A percentile compares a stretch with the other conserved stretches of the same genome.
phyloP scores from a whole-genome alignment of 2,888 invertebrate species.

The Hetaerina titia region DNA sequence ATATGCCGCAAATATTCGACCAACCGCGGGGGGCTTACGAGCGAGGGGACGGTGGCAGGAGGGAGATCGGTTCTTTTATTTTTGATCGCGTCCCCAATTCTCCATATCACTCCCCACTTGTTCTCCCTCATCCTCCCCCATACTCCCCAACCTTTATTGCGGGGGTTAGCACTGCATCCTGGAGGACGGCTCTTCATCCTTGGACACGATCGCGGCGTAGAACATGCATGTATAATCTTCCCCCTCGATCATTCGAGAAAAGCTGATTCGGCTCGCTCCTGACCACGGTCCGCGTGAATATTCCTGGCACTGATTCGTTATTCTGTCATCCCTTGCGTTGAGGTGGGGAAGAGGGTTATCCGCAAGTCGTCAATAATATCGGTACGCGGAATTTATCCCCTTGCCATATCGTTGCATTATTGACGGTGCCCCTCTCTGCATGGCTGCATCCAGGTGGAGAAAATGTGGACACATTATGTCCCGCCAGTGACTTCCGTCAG shows the following conservation, averaged over 20 bases:
- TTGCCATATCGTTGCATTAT: conserved; percentile 21
- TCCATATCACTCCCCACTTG: neutral
- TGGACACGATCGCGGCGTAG: neutral
- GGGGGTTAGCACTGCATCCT: neutral
- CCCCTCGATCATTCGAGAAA: neutral
- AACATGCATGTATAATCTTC: neutral
- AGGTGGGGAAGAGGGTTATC: neutral
- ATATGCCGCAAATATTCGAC: neutral
- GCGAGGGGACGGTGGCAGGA: too few relatives aligned
- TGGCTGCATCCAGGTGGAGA: neutral
- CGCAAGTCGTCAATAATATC: neutral
- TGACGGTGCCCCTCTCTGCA: neutral
- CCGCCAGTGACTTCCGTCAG: too few relatives aligned
- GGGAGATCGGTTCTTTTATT: too few relatives aligned
- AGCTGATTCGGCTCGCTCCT: neutral
- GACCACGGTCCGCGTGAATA: neutral
- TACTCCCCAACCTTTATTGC: neutral
- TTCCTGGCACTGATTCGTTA: conserved; percentile 2
- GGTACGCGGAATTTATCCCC: neutral
- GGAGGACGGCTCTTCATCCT: neutral
- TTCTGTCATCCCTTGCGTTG: neutral
- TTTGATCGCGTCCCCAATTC: neutral
- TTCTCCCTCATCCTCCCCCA: neutral
- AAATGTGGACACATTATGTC: too few relatives aligned
- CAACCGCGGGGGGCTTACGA: neutral